These are phyloP conservation scores for Cerastis leucographa DNA, from an alignment of 2,888 invertebrate genomes.

Conservation along the genomic window DNA sequence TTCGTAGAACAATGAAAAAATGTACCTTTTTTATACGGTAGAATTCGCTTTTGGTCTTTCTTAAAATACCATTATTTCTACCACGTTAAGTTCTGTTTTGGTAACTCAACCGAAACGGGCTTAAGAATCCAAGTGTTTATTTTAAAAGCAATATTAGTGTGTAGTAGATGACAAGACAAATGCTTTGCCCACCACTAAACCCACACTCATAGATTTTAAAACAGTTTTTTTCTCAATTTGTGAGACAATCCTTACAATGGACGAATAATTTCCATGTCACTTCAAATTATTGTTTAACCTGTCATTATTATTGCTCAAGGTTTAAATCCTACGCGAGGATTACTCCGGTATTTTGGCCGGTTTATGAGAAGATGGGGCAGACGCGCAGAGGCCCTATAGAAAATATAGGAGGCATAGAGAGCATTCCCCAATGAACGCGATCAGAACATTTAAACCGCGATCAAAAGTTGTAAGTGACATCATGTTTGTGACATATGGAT, in stretches of 20 bases:
- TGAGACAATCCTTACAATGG: constrained; percentile 22
- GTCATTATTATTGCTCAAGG: constrained; percentile 26
- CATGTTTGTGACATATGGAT: neutral
- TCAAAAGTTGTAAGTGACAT: neutral
- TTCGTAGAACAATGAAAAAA: no score
- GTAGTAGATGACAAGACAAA: constrained; percentile 48
- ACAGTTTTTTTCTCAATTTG: constrained; percentile 50
- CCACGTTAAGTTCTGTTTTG: constrained; percentile 6
- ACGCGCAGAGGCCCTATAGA: neutral
- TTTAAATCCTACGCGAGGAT: neutral
- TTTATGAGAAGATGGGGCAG: neutral
- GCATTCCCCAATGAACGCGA: neutral
- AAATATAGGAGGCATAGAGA: neutral
- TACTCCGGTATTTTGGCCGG: neutral
- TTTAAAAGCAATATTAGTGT: constrained; percentile 48
- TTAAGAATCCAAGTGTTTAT: constrained; percentile 32
- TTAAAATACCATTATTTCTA: constrained; percentile 2
- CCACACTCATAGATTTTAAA: constrained; percentile 48
- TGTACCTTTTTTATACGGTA: no score
- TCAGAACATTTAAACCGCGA: neutral
- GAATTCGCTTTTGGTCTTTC: neutral
- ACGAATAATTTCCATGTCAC: constrained; percentile 25
- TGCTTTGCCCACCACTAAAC: constrained; percentile 48
- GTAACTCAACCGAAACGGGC: constrained; percentile 4
- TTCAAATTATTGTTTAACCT: constrained; percentile 14